Percentiles rank a stretch among this genome's conserved stretches.
phyloP scores from a whole-genome alignment of 1,140 invertebrate species.

The Diorhabda sublineata region DNA sequence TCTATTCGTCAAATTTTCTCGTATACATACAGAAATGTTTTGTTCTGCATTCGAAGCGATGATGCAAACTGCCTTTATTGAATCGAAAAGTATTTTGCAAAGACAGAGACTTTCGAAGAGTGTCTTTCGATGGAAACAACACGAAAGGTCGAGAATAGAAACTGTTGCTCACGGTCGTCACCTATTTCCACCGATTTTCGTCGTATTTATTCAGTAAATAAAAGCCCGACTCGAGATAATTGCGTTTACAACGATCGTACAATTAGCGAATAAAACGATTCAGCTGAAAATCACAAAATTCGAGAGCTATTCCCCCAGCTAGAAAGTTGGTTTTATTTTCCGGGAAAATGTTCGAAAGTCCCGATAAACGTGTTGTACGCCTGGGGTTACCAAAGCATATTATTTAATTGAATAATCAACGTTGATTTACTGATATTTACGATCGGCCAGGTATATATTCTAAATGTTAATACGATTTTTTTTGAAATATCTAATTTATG shows the following conservation, averaged over 20 bases:
- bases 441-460: no score
- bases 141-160: slow-evolving; percentile 9
- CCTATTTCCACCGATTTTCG: slow-evolving; percentile 38
- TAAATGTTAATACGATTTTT: no score
- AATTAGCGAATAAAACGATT: slow-evolving; percentile 42
- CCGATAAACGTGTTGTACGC: not conserved
- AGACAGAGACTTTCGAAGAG: no score
- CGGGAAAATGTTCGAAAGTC: not conserved
- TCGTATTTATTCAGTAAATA: slow-evolving; percentile 43
- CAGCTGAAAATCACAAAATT: slow-evolving; percentile 35
- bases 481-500: no score
- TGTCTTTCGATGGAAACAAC: slow-evolving; percentile 6
- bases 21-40: no score
- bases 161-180: slow-evolving; percentile 21
- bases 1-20: no score
- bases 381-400: not conserved
- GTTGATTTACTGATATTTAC: no score
- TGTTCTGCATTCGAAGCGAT: no score
- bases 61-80: no score
- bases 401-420: not conserved
- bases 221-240: slow-evolving; percentile 40
- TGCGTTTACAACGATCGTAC: slow-evolving; percentile 44
- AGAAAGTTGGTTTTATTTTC: not conserved
- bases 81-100: no score
- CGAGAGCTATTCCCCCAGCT: slow-evolving; percentile 9